A percentile compares a stretch with the other conserved stretches of the same genome.
Evolutionary conservation across 2,113 vertebrate genomes (phyloP).

Genomic region (Microcebus tavaratra): DNA sequence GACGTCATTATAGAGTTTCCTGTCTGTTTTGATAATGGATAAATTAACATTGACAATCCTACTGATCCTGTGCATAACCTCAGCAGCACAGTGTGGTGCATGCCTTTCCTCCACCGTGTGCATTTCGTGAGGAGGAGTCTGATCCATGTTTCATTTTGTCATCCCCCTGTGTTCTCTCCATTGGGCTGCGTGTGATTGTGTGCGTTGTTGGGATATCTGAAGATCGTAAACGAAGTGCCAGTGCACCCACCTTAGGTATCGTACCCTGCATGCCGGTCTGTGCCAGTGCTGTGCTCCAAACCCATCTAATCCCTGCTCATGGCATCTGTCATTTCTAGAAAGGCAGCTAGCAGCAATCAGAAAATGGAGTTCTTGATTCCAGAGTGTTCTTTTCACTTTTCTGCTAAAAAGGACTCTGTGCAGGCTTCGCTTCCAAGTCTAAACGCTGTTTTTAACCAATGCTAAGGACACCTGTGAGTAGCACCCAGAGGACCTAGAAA

Average conservation of each 20-base stretch:
- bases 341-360: constrained; percentile 26
- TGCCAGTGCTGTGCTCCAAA: constrained; percentile 58
- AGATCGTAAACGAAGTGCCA: constrained; percentile 97
- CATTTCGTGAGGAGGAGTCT: constrained; percentile 61
- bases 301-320: constrained; percentile 71
- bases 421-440: constrained; percentile 71
- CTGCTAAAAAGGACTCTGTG: constrained; percentile 35
- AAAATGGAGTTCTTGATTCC: constrained; percentile 38
- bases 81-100: not conserved
- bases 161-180: constrained; percentile 85
- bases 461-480: constrained; percentile 67
- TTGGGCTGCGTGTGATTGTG: constrained; percentile 88
- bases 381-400: not conserved
- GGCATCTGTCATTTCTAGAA: constrained; percentile 49
- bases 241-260: constrained; percentile 95
- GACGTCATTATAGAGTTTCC: not conserved
- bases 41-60: not conserved
- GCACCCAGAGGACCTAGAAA: constrained; percentile 11
- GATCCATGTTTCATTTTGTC: constrained; percentile 88
- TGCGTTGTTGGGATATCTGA: constrained; percentile 90
- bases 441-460: constrained; percentile 64
- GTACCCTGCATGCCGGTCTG: constrained; percentile 87
- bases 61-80: not conserved
- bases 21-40: not conserved
- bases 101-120: constrained; percentile 34